phyloP scores from a whole-genome alignment of 2,797 vertebrate species.

The Hafferia zeledoni region DNA sequence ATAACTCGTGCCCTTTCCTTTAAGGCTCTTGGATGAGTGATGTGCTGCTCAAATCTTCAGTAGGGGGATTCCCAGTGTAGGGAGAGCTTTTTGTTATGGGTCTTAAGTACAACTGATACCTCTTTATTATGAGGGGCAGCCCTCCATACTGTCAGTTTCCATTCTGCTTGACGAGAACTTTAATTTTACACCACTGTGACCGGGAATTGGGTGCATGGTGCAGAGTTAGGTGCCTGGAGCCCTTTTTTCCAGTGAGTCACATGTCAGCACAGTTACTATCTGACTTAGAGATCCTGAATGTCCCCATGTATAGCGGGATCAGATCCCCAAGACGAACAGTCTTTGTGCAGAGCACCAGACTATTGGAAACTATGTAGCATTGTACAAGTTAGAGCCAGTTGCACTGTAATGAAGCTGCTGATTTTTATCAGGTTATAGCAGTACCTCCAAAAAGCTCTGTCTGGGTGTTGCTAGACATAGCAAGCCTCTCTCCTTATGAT shows the following conservation, averaged over 20 bases:
- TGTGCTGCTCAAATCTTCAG: neutral
- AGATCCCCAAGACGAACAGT: neutral
- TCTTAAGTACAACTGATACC: neutral
- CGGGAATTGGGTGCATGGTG: neutral
- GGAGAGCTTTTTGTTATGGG: neutral
- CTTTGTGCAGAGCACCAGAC: accelerated
- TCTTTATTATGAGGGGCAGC: neutral
- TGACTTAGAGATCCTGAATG: neutral
- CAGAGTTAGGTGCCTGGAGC: neutral
- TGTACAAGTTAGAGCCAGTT: neutral
- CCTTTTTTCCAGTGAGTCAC: neutral
- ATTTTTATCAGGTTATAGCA: neutral
- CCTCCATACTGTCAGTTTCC: neutral
- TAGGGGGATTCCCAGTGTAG: neutral
- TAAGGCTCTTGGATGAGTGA: neutral
- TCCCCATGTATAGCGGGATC: accelerated
- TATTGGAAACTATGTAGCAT: accelerated
- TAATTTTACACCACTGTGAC: neutral
- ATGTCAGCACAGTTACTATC: neutral
- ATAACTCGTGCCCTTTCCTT: neutral
- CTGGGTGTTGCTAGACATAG: neutral
- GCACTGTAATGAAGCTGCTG: neutral
- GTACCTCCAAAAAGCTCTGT: neutral
- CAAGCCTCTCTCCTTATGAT: neutral
- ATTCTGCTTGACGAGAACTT: neutral